Base-by-base conservation (phyloP, 37 sponge, comb jelly and placozoan genomes). In the Ephydatia muelleri region DNA sequence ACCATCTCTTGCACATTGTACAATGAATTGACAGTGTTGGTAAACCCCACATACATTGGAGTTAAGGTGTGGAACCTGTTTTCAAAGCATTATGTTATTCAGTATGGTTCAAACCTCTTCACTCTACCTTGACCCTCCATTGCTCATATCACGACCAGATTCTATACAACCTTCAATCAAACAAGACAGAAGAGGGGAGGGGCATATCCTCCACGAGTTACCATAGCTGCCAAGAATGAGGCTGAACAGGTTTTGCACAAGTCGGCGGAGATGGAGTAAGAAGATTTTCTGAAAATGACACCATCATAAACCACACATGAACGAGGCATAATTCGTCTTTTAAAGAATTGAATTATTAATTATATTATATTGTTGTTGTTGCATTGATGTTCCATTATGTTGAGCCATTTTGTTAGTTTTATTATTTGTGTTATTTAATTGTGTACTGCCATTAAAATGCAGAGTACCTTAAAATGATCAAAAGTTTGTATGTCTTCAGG, bases 1-100 rank as follows among this genome's bases (percentile, higher is more conserved):
- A 86, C 86, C 86, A 86, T 86, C 39, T 86, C 40, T 80, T 86
- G 79, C 34, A 86, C 86, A 72, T 79, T 79, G 86, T 86, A 86
- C 68, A 86, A 27, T 65, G 70, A 78, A 67, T 86, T 86, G 2
- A 86, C 73, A 32, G 80, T 34, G 30, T 86, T 86, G 27, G 80
- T 73, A 57, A 86, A 79, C 66, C 86, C 86, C 47, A 72, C 73
- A 72, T 72, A 86, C 86, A 86, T 86, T 27, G 86, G 86, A 49
- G 74, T 70, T 22, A 86, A 23, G 68, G 79, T 86, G 66, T 86
- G 86, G 67, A 79, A 86, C 73, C 86, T 86, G 73, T 16, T 3
- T 8, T 75, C 11, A 57, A 57, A 13, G 57, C 19, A n/a, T 25
- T 1, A 71, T 21, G 21, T 71, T 26, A 6, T 43, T 57, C 16